phyloP scores from a whole-genome alignment of 2,113 vertebrate species.

The Pteronura brasiliensis region DNA sequence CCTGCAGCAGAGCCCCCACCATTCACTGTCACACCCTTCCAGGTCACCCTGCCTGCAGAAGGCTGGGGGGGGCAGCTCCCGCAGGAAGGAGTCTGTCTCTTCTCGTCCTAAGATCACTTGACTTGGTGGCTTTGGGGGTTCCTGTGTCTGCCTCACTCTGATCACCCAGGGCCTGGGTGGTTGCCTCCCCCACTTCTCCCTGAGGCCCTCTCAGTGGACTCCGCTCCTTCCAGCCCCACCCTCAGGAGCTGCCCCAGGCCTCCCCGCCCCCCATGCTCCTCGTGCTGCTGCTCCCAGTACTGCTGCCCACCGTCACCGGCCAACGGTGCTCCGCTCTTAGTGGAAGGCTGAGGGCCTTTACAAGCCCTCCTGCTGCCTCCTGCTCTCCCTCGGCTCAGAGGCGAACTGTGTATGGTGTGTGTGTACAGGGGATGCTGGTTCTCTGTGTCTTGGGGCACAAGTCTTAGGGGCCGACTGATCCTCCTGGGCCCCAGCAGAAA shows the following conservation, averaged over 20 bases:
- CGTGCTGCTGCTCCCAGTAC: background rate
- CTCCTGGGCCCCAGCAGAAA: background rate
- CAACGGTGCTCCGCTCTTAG: background rate
- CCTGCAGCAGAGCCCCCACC: conserved; percentile 56
- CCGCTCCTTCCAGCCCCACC: background rate
- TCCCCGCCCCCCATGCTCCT: background rate
- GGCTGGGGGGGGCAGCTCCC: background rate
- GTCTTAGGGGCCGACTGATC: background rate
- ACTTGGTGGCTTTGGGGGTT: background rate
- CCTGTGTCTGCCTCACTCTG: background rate
- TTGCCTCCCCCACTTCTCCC: background rate
- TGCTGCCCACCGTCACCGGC: background rate
- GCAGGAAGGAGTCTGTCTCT: background rate
- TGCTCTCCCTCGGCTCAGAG: background rate
- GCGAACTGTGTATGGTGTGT: background rate
- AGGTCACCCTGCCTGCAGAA: conserved; percentile 30
- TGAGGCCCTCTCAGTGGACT: background rate
- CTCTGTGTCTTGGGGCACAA: background rate
- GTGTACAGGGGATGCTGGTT: background rate
- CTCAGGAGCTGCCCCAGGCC: background rate
- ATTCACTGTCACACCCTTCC: conserved; percentile 66
- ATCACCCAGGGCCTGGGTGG: background rate
- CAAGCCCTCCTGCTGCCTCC: background rate
- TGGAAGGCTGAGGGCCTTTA: background rate
- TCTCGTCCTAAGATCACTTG: background rate